Conservation (phyloP, 2,797 vertebrate species). For the Oreortyx pictus region DNA sequence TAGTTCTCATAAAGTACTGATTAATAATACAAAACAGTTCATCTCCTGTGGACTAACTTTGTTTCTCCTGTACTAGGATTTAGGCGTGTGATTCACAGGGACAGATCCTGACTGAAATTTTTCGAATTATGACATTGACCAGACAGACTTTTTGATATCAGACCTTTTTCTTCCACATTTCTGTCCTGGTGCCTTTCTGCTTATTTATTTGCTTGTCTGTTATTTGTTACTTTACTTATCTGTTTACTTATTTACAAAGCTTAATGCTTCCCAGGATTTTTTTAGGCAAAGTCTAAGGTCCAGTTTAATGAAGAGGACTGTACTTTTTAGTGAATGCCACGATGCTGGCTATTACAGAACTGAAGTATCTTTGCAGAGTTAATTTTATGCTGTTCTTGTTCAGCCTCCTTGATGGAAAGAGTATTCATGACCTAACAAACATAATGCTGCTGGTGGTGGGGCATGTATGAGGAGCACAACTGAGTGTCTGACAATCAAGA, state of each 20-base stretch:
- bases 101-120: neutral
- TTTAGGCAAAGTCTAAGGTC: neutral
- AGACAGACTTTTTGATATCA: neutral
- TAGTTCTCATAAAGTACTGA: neutral
- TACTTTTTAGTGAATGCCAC: neutral
- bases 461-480: fast-evolving
- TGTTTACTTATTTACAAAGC: neutral
- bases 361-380: neutral
- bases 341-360: neutral
- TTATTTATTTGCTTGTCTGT: neutral
- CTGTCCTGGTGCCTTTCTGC: neutral
- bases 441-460: neutral
- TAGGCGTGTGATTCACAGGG: neutral
- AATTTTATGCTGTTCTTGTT: neutral
- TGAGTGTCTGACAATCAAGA: neutral
- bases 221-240: neutral
- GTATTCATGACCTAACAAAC: neutral
- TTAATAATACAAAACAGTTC: neutral
- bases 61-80: neutral
- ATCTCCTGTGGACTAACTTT: neutral
- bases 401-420: neutral
- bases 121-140: neutral
- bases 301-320: neutral
- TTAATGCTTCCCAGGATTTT: too few species aligned
- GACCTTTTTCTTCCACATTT: neutral